These are phyloP conservation scores for Alentia gelatinosa DNA, from an alignment of 2,888 invertebrate species.

Conservation along the genomic window DNA sequence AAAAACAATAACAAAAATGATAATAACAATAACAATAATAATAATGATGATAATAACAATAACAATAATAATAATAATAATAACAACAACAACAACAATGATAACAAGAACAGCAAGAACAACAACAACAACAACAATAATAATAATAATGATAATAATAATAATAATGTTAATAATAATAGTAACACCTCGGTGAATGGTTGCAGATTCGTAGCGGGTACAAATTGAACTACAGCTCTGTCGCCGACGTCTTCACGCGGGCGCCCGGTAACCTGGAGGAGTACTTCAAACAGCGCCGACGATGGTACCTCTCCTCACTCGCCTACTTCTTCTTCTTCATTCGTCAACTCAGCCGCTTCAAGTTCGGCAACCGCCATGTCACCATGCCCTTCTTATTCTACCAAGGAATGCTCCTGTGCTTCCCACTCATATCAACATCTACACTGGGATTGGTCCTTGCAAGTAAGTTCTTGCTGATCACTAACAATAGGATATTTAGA, in stretches of 20 bases:
- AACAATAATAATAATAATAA: too few relatives aligned
- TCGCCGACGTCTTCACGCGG: slow-evolving; percentile 26
- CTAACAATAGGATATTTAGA: too few relatives aligned
- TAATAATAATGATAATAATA: too few relatives aligned
- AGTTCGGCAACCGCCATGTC: slow-evolving; percentile 21
- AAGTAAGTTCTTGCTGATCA: too few relatives aligned
- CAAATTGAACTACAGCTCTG: slow-evolving; percentile 36
- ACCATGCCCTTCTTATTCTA: slow-evolving; percentile 14
- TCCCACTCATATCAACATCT: slow-evolving; percentile 27
- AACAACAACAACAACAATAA: too few relatives aligned
- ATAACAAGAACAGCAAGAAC: too few relatives aligned
- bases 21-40: too few relatives aligned
- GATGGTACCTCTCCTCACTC: slow-evolving; percentile 37
- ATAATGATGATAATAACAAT: too few relatives aligned
- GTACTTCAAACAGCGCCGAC: slow-evolving; percentile 43
- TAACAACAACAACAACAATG: too few relatives aligned
- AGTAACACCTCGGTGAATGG: too few relatives aligned
- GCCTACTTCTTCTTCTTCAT: slow-evolving; percentile 52
- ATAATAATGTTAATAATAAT: too few relatives aligned
- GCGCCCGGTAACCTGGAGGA: slow-evolving; percentile 13
- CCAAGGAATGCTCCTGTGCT: slow-evolving; percentile 22
- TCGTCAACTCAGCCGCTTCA: neutral
- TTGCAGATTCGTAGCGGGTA: slow-evolving; percentile 30
- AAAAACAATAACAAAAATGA: too few relatives aligned
- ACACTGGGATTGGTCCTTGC: slow-evolving; percentile 17